phyloP scores from a whole-genome alignment of 2,113 vertebrate genomes.

The Dinomys branickii region DNA sequence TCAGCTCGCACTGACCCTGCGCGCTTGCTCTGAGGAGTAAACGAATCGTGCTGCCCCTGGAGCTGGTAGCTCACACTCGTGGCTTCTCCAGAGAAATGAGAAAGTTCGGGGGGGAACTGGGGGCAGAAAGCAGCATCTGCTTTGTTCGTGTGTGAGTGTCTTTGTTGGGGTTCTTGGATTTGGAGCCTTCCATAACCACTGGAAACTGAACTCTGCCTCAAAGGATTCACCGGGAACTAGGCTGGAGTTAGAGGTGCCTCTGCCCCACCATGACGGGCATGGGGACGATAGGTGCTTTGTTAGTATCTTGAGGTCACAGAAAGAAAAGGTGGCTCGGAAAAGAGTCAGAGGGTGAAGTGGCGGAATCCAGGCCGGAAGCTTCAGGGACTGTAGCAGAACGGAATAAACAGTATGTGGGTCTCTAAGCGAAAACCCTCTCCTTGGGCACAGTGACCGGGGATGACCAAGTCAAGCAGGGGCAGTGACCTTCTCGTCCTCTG shows the following conservation, averaged over 20 bases:
- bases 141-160: not conserved
- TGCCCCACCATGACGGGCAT: fast-evolving
- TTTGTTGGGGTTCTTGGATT: not conserved
- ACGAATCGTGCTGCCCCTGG: not conserved
- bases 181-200: not conserved
- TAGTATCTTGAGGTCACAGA: not conserved
- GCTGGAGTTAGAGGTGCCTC: not conserved
- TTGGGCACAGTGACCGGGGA: not conserved
- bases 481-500: not conserved
- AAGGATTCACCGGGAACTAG: not conserved
- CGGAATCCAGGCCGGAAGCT: not conserved
- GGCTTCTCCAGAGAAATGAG: not conserved
- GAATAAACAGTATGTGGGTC: fast-evolving
- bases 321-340: not conserved
- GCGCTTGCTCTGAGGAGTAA: not conserved
- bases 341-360: not conserved
- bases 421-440: not conserved
- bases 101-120: not conserved
- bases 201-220: not conserved
- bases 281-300: not conserved
- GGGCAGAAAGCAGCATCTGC: fast-evolving
- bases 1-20: not conserved
- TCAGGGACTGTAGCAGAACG: not conserved
- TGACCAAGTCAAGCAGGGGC: not conserved
- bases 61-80: not conserved